Evolutionary conservation across 2,888 invertebrate genomes (phyloP).

Genomic region (Sialis fuliginosa): DNA sequence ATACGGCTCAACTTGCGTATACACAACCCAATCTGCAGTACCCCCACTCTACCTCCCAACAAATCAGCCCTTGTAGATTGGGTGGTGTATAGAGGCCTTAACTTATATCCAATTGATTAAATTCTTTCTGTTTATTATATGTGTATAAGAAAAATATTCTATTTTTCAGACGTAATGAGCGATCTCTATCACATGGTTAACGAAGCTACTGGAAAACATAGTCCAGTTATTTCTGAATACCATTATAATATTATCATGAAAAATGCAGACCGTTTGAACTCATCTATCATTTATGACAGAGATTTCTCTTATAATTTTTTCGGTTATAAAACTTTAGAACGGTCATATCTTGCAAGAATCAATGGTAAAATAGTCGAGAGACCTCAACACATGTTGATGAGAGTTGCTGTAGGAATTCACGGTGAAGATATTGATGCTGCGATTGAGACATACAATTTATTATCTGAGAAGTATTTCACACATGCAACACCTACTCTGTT

Average conservation of each 20-base stretch:
- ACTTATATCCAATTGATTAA: neutral
- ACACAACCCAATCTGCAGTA: no score
- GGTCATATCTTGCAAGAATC: conserved; percentile 86
- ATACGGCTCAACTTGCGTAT: no score
- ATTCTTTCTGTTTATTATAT: neutral
- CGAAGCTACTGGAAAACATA: conserved; percentile 46
- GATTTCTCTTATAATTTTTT: conserved; percentile 97
- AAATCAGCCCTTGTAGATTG: no score
- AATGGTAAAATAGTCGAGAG: conserved; percentile 85
- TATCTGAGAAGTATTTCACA: conserved; percentile 92
- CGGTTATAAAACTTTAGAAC: conserved; percentile 96
- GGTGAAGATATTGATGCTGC: conserved; percentile 81
- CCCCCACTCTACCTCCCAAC: no score
- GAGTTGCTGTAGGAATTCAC: conserved; percentile 93
- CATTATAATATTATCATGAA: conserved; percentile 66
- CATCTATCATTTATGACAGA: conserved; percentile 89
- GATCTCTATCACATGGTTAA: conserved; percentile 66
- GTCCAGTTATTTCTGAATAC: conserved; percentile 76
- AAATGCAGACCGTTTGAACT: conserved; percentile 80
- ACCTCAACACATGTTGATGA: conserved; percentile 98
- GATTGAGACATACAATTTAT: conserved; percentile 87
- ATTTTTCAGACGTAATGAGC: conserved; percentile 67
- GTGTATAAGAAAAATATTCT: conserved; percentile 2
- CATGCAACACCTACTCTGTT: conserved; percentile 97
- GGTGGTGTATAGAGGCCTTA: no score